Conservation (phyloP, 2,888 invertebrate species). For the Lasioglossum figueresi region DNA sequence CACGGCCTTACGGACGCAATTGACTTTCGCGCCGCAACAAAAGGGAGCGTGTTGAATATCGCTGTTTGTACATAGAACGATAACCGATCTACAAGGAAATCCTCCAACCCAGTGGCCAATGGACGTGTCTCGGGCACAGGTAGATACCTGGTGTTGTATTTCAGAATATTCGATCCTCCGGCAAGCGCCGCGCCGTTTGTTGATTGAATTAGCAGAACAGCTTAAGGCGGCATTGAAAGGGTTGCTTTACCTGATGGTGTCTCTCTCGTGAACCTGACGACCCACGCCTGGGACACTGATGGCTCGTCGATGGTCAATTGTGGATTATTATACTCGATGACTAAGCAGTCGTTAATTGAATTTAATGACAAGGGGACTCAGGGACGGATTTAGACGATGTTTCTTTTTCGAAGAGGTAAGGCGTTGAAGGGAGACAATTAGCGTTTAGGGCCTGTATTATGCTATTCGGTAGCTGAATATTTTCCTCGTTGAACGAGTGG, state of each 20-base stretch:
- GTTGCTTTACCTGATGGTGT: conserved; percentile 5
- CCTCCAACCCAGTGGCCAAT: background rate
- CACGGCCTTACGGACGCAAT: conserved; percentile 17
- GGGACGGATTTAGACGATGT: background rate
- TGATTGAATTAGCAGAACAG: conserved; percentile 12
- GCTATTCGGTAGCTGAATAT: background rate
- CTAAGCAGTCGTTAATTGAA: background rate
- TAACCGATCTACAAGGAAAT: background rate
- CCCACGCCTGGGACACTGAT: background rate
- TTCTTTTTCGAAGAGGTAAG: background rate
- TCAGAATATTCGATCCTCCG: background rate
- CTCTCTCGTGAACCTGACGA: background rate
- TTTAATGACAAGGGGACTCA: background rate
- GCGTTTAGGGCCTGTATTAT: background rate
- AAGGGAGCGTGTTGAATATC: background rate
- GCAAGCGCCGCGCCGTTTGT: background rate
- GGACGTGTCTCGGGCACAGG: background rate
- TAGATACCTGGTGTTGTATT: conserved; percentile 10
- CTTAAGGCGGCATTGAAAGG: background rate
- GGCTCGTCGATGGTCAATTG: background rate
- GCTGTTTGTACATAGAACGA: conserved; percentile 28
- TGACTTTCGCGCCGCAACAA: conserved; percentile 39
- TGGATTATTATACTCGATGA: background rate
- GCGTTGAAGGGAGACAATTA: background rate
- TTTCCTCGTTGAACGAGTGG: background rate